Evolutionary conservation across 2,888 invertebrate genomes (phyloP).

Genomic region (Leucophora obtusa): DNA sequence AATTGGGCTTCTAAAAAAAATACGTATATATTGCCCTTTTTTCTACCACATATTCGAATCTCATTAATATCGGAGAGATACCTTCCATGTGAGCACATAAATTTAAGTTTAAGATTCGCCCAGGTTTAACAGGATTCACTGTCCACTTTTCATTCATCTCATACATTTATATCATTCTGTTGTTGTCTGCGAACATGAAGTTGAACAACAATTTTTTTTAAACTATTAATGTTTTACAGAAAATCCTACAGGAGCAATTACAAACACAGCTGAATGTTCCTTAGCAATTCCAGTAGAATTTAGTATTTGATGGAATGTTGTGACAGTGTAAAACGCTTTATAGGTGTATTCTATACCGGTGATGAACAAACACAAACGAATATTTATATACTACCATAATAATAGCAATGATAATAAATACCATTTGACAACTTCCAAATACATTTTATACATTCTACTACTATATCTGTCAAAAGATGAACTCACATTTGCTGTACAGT

Average conservation of each 20-base stretch:
- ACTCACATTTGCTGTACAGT: background rate
- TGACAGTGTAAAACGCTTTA: constrained; percentile 13
- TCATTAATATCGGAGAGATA: no score
- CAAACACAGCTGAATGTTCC: constrained; percentile 16
- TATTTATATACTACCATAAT: background rate
- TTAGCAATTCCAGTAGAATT: constrained; percentile 29
- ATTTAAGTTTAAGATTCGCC: no score
- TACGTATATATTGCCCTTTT: no score
- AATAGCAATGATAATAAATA: constrained; percentile 53
- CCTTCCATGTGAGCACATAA: no score
- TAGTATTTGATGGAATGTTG: constrained; percentile 25
- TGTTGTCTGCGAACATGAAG: background rate
- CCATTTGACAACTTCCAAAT: constrained; percentile 45
- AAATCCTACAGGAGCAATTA: constrained; percentile 41
- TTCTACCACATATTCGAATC: no score
- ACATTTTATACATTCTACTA: background rate
- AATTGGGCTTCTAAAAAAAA: no score
- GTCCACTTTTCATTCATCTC: background rate
- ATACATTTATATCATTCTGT: background rate
- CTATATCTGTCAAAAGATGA: background rate
- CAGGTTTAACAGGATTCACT: background rate
- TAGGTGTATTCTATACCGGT: constrained; percentile 2
- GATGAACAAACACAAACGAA: background rate
- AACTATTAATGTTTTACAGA: background rate
- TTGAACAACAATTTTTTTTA: background rate